These are phyloP conservation scores for Hydraecia micacea DNA, from an alignment of 2,888 invertebrate genomes.

Conservation along the genomic window DNA sequence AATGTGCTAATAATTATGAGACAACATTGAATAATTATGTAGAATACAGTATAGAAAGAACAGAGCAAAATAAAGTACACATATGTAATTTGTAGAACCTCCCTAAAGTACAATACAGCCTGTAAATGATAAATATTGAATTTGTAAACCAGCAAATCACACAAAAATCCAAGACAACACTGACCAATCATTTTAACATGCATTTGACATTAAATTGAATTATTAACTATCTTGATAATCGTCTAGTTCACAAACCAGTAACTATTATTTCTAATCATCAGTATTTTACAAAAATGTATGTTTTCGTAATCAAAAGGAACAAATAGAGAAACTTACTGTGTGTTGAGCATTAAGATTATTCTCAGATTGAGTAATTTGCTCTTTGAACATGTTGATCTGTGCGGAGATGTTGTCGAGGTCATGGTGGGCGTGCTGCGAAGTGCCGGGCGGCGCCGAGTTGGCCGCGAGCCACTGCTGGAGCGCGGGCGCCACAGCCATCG, in stretches of 20 bases:
- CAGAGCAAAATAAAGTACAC: constrained; percentile 24
- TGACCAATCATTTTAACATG: constrained; percentile 28
- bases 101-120: constrained; percentile 51
- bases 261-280: constrained; percentile 24
- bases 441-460: constrained; percentile 80
- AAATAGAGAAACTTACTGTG: constrained; percentile 90
- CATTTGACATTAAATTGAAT: constrained; percentile 12
- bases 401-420: constrained; percentile 91
- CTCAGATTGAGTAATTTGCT: constrained; percentile 98
- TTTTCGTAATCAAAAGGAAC: constrained; percentile 7
- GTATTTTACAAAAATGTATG: neutral
- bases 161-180: constrained; percentile 22
- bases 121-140: constrained; percentile 64
- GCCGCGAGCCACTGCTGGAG: constrained; percentile 87
- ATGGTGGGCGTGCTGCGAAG: constrained; percentile 73
- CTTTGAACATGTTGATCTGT: constrained; percentile 95
- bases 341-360: constrained; percentile 98
- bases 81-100: constrained; percentile 36
- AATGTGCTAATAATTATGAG: constrained; percentile 21
- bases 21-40: constrained; percentile 26
- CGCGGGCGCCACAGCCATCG: constrained; percentile 88
- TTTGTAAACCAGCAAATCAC: constrained; percentile 37
- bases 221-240: constrained; percentile 3
- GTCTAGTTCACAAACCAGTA: constrained; percentile 27
- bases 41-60: constrained; percentile 1